Percentiles rank a stretch among this genome's conserved stretches.
phyloP scores from a whole-genome alignment of 2,888 invertebrate species.

The Athalia rosae region DNA sequence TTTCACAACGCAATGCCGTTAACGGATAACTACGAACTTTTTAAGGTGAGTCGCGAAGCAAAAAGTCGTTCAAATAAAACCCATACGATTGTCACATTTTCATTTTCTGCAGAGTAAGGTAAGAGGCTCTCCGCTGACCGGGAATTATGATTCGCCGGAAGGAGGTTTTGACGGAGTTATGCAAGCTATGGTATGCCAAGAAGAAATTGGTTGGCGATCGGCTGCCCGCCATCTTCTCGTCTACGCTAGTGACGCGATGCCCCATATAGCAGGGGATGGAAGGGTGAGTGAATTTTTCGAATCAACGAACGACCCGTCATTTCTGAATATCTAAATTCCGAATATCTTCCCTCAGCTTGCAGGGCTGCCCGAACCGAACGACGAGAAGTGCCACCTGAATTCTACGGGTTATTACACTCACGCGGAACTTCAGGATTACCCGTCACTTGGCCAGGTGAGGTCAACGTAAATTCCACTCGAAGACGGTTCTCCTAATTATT shows the following conservation, averaged over 20 bases:
- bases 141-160: conserved; percentile 83
- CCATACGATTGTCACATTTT: too few species aligned
- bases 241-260: conserved; percentile 85
- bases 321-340: conserved; percentile 47
- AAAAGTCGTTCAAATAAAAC: too few species aligned
- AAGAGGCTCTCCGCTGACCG: conserved; percentile 73
- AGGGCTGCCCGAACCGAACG: conserved; percentile 80
- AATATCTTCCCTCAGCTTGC: conserved; percentile 70
- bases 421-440: conserved; percentile 80
- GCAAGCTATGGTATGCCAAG: conserved; percentile 85
- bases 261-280: conserved; percentile 77
- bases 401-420: conserved; percentile 76
- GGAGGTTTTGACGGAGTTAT: conserved; percentile 92
- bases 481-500: too few species aligned
- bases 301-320: not conserved
- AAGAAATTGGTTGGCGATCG: conserved; percentile 86
- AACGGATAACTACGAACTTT: conserved; percentile 76
- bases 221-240: conserved; percentile 85
- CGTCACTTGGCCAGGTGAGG: conserved; percentile 80
- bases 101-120: conserved; percentile 66
- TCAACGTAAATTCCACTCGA: too few species aligned
- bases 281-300: conserved; percentile 72
- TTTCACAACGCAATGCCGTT: conserved; percentile 85
- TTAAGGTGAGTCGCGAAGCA: conserved; percentile 70
- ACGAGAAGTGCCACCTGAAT: conserved; percentile 80